A percentile compares a stretch with the other conserved stretches of the same genome.
phyloP scores from a whole-genome alignment of 2,113 vertebrate species.

The Gymnobelideus leadbeateri region DNA sequence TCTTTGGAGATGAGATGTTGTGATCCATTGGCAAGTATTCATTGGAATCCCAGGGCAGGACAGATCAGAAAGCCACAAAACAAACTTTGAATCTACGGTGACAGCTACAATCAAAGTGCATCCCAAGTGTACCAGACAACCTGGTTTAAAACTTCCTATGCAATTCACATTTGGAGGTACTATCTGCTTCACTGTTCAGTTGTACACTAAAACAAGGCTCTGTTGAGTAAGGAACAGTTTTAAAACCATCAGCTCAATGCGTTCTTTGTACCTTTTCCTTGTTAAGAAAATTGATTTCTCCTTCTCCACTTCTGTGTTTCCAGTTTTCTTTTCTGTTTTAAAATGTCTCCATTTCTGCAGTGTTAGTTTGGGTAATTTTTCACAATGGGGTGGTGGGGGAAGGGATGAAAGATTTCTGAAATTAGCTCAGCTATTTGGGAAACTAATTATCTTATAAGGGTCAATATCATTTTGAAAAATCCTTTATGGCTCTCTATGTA shows the following conservation, averaged over 20 bases:
- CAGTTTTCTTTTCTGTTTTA: conserved; percentile 40
- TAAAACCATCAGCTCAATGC: conserved; percentile 50
- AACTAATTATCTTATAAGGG: conserved; percentile 40
- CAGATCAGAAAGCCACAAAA: conserved; percentile 58
- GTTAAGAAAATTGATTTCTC: conserved; percentile 43
- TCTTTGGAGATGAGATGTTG: conserved; percentile 58
- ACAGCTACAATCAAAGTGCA: conserved; percentile 49
- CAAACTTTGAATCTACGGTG: conserved; percentile 51
- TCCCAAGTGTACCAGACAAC: conserved; percentile 30
- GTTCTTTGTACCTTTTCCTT: neutral
- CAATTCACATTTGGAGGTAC: conserved; percentile 18
- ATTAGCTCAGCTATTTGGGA: conserved; percentile 11
- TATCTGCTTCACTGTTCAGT: conserved; percentile 27
- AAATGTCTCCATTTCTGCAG: neutral
- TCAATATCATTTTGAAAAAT: conserved; percentile 27
- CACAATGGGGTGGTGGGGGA: neutral
- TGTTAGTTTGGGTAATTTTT: conserved; percentile 11
- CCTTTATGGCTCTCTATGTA: conserved; percentile 21
- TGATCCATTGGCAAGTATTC: conserved; percentile 55
- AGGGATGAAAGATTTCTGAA: conserved; percentile 6
- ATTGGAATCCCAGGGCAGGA: conserved; percentile 56
- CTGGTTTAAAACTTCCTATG: conserved; percentile 43
- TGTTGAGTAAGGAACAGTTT: conserved; percentile 32
- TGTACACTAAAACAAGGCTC: conserved; percentile 17
- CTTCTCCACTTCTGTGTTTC: conserved; percentile 40